Conservation (phyloP, 2,888 invertebrate genomes). For the Andrena camellia region DNA sequence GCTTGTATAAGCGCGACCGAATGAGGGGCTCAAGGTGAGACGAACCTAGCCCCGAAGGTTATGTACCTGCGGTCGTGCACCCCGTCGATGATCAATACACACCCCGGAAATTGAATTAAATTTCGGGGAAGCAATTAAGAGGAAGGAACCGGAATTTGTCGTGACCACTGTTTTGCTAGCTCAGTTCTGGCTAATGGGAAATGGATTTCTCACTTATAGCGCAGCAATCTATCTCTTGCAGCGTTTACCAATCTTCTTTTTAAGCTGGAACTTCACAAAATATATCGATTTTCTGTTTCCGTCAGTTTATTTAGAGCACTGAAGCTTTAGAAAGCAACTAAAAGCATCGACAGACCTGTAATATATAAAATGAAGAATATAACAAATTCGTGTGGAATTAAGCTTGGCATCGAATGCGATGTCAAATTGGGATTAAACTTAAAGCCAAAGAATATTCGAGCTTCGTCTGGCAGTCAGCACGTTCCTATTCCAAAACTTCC, state of each 20-base stretch:
- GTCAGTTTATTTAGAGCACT: no score
- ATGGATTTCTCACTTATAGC: not conserved
- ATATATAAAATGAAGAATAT: no score
- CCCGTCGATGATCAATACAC: conserved; percentile 46
- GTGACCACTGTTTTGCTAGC: not conserved
- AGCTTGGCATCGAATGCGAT: no score
- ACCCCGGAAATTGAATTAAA: conserved; percentile 43
- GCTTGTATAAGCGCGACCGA: conserved; percentile 51
- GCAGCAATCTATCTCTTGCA: not conserved
- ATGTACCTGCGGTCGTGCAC: not conserved
- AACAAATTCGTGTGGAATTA: no score
- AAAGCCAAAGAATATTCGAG: not conserved
- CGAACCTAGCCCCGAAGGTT: conserved; percentile 7
- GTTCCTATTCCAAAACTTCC: not conserved
- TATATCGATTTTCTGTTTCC: not conserved
- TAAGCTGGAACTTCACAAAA: not conserved
- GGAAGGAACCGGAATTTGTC: conserved; percentile 13
- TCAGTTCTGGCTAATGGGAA: not conserved
- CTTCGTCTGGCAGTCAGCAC: not conserved
- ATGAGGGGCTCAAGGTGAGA: conserved; percentile 44
- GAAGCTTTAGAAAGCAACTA: no score
- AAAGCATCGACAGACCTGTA: no score
- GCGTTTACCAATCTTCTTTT: not conserved
- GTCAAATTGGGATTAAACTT: not conserved
- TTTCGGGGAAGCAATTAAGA: conserved; percentile 9